phyloP scores from a whole-genome alignment of 2,113 vertebrate genomes.

The Pygoscelis adeliae region DNA sequence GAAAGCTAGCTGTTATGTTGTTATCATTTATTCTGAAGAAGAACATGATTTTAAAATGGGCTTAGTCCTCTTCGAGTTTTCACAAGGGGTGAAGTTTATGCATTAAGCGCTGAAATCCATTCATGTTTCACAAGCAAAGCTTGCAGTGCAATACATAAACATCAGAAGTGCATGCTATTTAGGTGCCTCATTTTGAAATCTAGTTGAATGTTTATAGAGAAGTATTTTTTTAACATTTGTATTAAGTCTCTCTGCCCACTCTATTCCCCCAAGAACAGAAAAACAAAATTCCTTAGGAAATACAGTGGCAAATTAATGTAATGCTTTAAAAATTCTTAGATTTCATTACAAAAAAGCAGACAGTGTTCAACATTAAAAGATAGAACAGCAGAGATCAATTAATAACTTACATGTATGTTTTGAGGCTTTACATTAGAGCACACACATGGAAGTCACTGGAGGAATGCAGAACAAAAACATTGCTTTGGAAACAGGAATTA shows the following conservation, averaged over 20 bases:
- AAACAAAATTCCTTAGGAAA: background rate
- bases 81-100: background rate
- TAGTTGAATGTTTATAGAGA: background rate
- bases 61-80: background rate
- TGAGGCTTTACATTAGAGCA: background rate
- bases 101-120: background rate
- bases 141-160: background rate
- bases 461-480: background rate
- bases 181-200: background rate
- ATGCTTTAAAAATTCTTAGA: background rate
- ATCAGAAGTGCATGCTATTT: background rate
- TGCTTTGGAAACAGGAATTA: background rate
- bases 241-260: background rate
- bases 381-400: background rate
- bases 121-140: background rate
- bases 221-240: background rate
- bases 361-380: background rate
- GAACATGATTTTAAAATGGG: background rate
- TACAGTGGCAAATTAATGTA: background rate
- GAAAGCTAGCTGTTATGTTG: background rate
- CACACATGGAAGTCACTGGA: background rate
- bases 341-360: background rate
- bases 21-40: background rate
- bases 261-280: background rate
- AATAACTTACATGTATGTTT: background rate